phyloP scores from a whole-genome alignment of 1,140 invertebrate genomes.

The Psilanteris sp. region DNA sequence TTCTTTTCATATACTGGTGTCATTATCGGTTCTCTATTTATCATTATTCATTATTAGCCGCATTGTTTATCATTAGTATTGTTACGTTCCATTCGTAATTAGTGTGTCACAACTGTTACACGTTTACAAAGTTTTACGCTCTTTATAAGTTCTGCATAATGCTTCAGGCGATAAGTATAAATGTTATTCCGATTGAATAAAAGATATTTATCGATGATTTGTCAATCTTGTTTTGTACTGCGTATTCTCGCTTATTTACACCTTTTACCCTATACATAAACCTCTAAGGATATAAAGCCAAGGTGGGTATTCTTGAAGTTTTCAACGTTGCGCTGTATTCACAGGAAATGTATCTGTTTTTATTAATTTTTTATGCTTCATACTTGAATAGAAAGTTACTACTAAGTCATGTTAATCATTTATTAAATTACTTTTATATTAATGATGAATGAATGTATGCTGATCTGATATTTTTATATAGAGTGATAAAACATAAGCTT shows the following conservation, averaged over 20 bases:
- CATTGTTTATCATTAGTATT: constrained; percentile 65
- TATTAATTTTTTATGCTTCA: no score
- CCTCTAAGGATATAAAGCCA: no score
- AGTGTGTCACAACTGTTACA: constrained; percentile 76
- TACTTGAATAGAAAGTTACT: no score
- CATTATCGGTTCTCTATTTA: constrained; percentile 63
- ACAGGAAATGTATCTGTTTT: no score
- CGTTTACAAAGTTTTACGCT: constrained; percentile 78
- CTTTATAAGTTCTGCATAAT: constrained; percentile 78
- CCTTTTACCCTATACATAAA: neutral
- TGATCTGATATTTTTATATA: no score
- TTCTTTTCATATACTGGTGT: constrained; percentile 42
- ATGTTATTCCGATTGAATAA: constrained; percentile 81
- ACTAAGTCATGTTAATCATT: no score
- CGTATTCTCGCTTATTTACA: constrained; percentile 11
- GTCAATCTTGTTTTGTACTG: constrained; percentile 41
- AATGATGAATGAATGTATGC: no score
- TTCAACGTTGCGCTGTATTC: no score
- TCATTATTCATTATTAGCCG: constrained; percentile 67
- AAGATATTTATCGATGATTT: constrained; percentile 80
- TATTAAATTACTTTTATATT: no score
- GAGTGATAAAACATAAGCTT: no score
- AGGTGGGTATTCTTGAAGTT: no score
- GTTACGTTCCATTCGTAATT: constrained; percentile 74
- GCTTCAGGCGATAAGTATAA: constrained; percentile 79